Conservation (phyloP, 2,888 invertebrate genomes). For the Caenorhabditis sulstoni region DNA sequence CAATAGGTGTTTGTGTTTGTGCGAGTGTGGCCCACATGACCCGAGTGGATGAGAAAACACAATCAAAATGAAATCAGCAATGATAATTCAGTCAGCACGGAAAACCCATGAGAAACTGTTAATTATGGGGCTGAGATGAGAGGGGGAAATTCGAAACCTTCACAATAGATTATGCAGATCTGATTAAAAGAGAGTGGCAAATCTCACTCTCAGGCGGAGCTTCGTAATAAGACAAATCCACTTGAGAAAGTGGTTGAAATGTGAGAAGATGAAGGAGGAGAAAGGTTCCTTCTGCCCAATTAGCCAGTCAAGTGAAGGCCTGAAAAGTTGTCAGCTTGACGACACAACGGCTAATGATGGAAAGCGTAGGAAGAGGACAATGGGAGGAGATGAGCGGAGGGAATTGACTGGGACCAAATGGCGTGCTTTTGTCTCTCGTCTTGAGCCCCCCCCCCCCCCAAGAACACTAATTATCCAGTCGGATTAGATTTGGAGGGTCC, state of each 20-base stretch:
- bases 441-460: neutral
- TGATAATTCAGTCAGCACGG: slow-evolving; percentile 5
- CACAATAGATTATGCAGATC: slow-evolving; percentile 33
- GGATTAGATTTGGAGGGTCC: slow-evolving; percentile 5
- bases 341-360: neutral
- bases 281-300: no score
- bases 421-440: slow-evolving; percentile 14
- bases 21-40: slow-evolving; percentile 21
- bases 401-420: slow-evolving; percentile 34
- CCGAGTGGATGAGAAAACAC: slow-evolving; percentile 1
- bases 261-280: no score
- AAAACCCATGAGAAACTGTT: no score
- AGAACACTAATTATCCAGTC: slow-evolving; percentile 41
- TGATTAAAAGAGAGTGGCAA: slow-evolving; percentile 14
- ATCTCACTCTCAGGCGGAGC: no score
- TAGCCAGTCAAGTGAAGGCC: no score
- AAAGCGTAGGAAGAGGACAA: slow-evolving; percentile 26
- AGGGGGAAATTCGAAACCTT: no score
- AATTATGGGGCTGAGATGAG: no score
- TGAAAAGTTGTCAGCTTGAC: neutral
- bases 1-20: slow-evolving; percentile 12
- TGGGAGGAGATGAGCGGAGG: slow-evolving; percentile 21
- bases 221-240: no score
- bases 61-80: neutral
- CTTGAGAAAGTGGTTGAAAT: neutral